These are phyloP conservation scores for Vannuccia rotundouncinata DNA, from an alignment of 2,888 invertebrate species.

Conservation along the genomic window DNA sequence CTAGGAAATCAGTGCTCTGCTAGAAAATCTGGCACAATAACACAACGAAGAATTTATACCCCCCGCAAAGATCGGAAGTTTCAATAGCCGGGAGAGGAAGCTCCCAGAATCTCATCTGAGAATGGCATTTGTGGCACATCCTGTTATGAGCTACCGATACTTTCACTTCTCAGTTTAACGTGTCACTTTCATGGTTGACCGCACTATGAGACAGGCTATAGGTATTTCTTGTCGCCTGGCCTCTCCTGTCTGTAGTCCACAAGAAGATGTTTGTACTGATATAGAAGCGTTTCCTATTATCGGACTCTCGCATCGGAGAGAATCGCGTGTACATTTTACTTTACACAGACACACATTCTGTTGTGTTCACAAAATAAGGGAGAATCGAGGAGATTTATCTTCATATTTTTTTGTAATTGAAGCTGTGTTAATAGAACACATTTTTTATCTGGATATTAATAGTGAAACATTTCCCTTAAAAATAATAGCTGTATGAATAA, in stretches of 20 bases:
- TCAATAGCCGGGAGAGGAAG: slow-evolving; percentile 3
- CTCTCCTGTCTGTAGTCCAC: not conserved
- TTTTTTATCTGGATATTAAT: too few species aligned
- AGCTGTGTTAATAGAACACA: too few species aligned
- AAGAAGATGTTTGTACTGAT: not conserved
- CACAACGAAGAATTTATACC: not conserved
- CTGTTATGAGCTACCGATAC: not conserved
- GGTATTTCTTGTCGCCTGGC: not conserved
- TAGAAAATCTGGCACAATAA: not conserved
- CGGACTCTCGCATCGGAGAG: not conserved
- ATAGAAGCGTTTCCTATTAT: not conserved
- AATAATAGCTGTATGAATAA: too few species aligned
- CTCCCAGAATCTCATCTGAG: not conserved
- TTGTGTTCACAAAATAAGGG: not conserved
- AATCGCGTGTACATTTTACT: not conserved
- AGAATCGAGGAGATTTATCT: not conserved
- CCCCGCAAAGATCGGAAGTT: not conserved
- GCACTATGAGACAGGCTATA: not conserved
- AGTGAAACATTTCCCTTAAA: too few species aligned
- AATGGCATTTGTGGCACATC: slow-evolving; percentile 16
- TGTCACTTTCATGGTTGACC: slow-evolving; percentile 21
- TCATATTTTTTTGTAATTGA: not conserved
- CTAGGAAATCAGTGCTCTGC: not conserved
- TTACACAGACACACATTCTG: too few species aligned
- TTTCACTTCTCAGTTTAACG: not conserved